Evolutionary conservation across 2,797 vertebrate genomes (phyloP), one percentile per base, ranked within the genome.

Genomic region (Phataginus tricuspis): DNA sequence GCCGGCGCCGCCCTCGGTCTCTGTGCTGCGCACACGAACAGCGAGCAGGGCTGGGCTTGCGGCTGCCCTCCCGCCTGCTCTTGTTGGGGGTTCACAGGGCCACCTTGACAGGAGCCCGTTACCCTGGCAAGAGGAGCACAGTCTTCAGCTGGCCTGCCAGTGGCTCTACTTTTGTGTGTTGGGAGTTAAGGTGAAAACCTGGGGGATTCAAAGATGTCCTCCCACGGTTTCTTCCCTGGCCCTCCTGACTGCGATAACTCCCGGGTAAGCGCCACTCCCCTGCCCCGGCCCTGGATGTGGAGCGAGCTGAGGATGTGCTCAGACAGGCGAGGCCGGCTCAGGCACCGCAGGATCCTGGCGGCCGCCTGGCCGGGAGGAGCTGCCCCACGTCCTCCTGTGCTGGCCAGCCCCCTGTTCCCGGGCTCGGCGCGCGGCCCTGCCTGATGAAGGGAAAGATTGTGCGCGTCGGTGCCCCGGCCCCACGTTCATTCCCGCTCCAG

Each of bases 121-220:
- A 39, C 25, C 23, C 0, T 5, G 68, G 21, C 39, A 25, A 2
- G 37, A 1, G 11, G 37, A 39, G 21, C 23, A 6, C 0, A 37
- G 5, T 39, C 68, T 69, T 23, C 13, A 12, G 9, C 39, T 13
- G 68, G 37, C 37, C 25, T 23, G 27, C 23, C 23, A 27, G 68
- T 25, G 13, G 68, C 9, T n/a, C 72, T 29, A 13, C 45, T 45
- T 63, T 11, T 21, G 72, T 10, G 10, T 13, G 72, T n/a, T 5
- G 45, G 29, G 45, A 51, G 72, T 51, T 51, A 12, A n/a, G 72
- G n/a, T 10, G 7, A 1, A 51, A 51, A n/a, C 2, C 5, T 5
- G 16, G 51, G 39, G 19, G 29, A 11, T 21, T 75, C 72, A 51
- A 51, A 51, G 21, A 4, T 45, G 4, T 31, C 27, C 9, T 29